phyloP scores from a whole-genome alignment of 2,113 vertebrate species.

The Sprattus sprattus region DNA sequence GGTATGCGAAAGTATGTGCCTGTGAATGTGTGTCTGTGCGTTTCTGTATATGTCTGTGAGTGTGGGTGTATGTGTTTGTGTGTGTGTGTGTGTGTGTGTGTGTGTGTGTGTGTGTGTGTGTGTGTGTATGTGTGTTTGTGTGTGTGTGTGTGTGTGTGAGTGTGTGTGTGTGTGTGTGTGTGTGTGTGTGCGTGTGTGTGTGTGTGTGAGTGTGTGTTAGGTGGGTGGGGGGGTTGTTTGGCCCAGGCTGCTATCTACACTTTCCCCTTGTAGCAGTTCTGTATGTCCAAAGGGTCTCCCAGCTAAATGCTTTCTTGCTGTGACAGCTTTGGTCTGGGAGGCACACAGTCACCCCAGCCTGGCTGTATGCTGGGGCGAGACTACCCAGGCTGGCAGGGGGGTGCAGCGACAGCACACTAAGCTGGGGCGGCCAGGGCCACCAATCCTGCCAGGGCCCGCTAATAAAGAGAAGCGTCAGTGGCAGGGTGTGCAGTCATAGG shows the following conservation, averaged over 20 bases:
- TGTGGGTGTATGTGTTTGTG: neutral
- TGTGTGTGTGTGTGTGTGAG: too few relatives aligned
- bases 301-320: neutral
- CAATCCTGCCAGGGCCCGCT: neutral
- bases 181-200: too few relatives aligned
- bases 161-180: too few relatives aligned
- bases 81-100: slow-evolving; percentile 21
- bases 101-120: neutral
- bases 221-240: too few relatives aligned
- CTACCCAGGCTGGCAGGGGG: neutral
- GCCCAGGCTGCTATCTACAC: too few relatives aligned
- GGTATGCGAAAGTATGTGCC: slow-evolving; percentile 11
- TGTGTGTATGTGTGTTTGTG: neutral
- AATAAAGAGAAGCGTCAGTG: neutral
- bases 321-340: neutral
- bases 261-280: too few relatives aligned
- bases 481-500: neutral
- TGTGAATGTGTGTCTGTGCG: slow-evolving; percentile 3
- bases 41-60: neutral
- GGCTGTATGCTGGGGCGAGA: neutral
- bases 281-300: neutral
- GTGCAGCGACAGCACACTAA: neutral
- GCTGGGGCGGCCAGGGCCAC: neutral
- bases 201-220: too few relatives aligned
- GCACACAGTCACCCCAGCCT: neutral